Evolutionary conservation across 2,888 invertebrate genomes (phyloP), one percentile per base, ranked within the genome.

Genomic region (Cosmia trapezina): DNA sequence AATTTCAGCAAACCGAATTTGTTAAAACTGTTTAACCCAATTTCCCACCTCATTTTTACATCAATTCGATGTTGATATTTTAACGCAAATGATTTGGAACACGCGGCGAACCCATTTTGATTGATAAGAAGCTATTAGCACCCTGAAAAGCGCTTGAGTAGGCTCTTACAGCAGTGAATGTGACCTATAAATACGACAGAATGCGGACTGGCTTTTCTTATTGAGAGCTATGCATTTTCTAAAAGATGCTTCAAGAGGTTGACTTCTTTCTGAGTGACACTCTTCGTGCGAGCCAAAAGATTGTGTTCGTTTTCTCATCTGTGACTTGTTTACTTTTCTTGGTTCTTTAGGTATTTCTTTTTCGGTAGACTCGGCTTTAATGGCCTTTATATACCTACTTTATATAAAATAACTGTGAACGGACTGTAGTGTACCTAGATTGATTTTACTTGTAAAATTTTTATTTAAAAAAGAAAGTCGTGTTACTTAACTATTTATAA

Each of bases 201-300:
- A 73, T 72, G 70, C 33, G 9, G 54, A 53, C 64, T 51, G 2
- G 64, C 45, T 43, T 45, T 68, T 66, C 51, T 47, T 69, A 70
- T 78, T 82, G 76, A 78, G 84, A 73, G 81, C 70, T 57, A 41
- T 63, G 82, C 86, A 74, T 54, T 77, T 77, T 74, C 49, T 73
- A 37, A 72, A 80, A 71, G 81, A 65, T 41, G 62, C 17, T 56
- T 74, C 22, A 63, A 70, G 72, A 12, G 59, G 61, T 57, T 49
- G 80, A 62, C 54, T 72, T 60, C 59, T 63, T 73, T 80, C 33
- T 49, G n/a, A 81, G 49, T 51, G 41, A n/a, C 54, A n/a, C 28
- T 60, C 45, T 80, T 41, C 37, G 41, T 60, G 59, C 37, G 41
- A 54, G 11, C n/a, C 8, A 28, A 19, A 53, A 60, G 41, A 37